Evolutionary conservation across 2,113 vertebrate species (phyloP).

Genomic region (Phyllopteryx taeniolatus): DNA sequence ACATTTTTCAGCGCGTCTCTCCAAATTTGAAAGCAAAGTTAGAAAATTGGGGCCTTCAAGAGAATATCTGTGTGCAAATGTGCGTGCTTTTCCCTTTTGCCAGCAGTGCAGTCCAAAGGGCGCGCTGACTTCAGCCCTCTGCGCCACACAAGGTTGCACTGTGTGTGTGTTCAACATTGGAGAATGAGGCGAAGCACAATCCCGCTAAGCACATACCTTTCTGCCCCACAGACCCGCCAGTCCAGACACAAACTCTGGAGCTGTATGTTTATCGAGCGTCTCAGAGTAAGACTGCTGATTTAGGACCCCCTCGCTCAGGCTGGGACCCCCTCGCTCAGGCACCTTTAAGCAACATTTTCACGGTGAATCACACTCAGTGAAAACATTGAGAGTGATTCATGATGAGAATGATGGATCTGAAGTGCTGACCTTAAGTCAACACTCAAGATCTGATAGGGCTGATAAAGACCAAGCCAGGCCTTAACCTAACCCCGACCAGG

Average conservation of each 20-base stretch:
- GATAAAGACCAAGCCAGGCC: slow-evolving; percentile 33
- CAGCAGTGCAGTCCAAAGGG: slow-evolving; percentile 42
- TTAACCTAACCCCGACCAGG: slow-evolving; percentile 26
- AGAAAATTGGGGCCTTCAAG: slow-evolving; percentile 11
- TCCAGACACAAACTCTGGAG: slow-evolving; percentile 56
- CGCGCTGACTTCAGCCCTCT: slow-evolving; percentile 55
- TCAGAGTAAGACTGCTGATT: slow-evolving; percentile 58
- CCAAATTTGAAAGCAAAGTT: slow-evolving; percentile 4
- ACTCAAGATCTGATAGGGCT: slow-evolving; percentile 37
- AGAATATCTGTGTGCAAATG: slow-evolving; percentile 13
- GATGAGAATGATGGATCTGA: slow-evolving; percentile 17
- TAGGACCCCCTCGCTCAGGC: slow-evolving; percentile 43
- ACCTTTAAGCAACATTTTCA: slow-evolving; percentile 41
- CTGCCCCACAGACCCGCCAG: slow-evolving; percentile 55
- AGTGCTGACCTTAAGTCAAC: slow-evolving; percentile 42
- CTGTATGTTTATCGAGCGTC: slow-evolving; percentile 64
- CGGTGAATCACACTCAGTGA: slow-evolving; percentile 32
- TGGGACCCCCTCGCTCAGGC: slow-evolving; percentile 34
- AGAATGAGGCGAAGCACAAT: slow-evolving; percentile 71
- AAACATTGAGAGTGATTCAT: slow-evolving; percentile 23
- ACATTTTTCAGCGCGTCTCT: slow-evolving; percentile 5
- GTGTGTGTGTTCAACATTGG: slow-evolving; percentile 71
- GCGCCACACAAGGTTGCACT: slow-evolving; percentile 74
- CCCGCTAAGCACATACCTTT: slow-evolving; percentile 68
- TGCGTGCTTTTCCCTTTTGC: slow-evolving; percentile 31